Evolutionary conservation across 1,140 invertebrate genomes (phyloP).

Genomic region (Laupala kohalensis): DNA sequence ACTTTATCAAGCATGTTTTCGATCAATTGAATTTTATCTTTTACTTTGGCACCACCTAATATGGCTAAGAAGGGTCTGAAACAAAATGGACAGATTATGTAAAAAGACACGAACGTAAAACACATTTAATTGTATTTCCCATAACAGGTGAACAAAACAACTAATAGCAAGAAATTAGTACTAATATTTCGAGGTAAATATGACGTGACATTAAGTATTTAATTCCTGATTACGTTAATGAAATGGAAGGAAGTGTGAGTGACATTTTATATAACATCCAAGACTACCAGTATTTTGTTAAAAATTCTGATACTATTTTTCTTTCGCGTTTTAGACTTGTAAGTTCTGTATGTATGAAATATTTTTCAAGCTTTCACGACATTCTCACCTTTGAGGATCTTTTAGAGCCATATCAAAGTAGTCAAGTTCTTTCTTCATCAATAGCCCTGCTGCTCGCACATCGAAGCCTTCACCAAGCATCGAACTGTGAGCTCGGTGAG

Average conservation of each 20-base stretch:
- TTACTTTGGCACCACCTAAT: constrained; percentile 95
- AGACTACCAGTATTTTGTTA: too few relatives aligned
- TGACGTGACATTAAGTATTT: too few relatives aligned
- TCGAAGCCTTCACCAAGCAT: constrained; percentile 84
- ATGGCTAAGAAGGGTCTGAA: constrained; percentile 89
- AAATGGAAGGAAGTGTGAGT: too few relatives aligned
- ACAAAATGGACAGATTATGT: neutral
- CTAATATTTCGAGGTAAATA: too few relatives aligned
- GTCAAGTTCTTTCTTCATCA: constrained; percentile 93
- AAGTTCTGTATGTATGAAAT: neutral
- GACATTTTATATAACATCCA: too few relatives aligned
- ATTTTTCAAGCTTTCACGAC: neutral
- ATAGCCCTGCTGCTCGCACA: constrained; percentile 82
- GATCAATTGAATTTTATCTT: constrained; percentile 97
- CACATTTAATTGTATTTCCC: too few relatives aligned
- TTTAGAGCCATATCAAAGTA: constrained; percentile 98
- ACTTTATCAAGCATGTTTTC: constrained; percentile 97
- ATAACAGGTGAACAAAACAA: too few relatives aligned
- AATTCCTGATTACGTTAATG: too few relatives aligned
- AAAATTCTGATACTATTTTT: too few relatives aligned
- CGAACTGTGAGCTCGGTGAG: constrained; percentile 92
- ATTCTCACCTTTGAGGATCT: constrained; percentile 70
- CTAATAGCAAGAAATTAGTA: too few relatives aligned
- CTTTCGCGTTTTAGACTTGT: too few relatives aligned
- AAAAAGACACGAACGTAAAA: neutral